Percentiles rank a stretch among this genome's conserved stretches.
Conservation (phyloP, 2,888 invertebrate genomes). For the Morinoia aosen region DNA sequence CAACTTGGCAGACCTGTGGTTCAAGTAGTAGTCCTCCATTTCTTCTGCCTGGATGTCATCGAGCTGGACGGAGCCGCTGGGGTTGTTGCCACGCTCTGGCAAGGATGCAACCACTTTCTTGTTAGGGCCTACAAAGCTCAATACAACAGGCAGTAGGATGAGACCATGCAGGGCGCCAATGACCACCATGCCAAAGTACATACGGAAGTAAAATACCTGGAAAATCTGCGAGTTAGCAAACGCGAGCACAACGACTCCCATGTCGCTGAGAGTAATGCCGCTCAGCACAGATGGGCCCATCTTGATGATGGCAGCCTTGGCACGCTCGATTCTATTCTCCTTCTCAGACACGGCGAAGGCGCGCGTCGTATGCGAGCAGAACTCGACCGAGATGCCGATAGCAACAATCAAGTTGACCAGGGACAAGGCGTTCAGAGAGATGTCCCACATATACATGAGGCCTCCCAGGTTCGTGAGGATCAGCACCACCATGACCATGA, state of each 20-base stretch:
- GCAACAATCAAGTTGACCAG: slow-evolving; percentile 96
- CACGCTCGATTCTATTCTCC: slow-evolving; percentile 81
- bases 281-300: slow-evolving; percentile 98
- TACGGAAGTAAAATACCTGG: slow-evolving; percentile 87
- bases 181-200: slow-evolving; percentile 97
- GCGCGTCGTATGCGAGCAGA: slow-evolving; percentile 96
- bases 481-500: slow-evolving; percentile 82
- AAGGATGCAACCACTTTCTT: slow-evolving; percentile 62
- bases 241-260: slow-evolving; percentile 94
- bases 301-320: slow-evolving; percentile 85
- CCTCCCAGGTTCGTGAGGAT: slow-evolving; percentile 88
- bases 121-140: slow-evolving; percentile 87
- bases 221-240: slow-evolving; percentile 99
- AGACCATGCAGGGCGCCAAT: slow-evolving; percentile 98
- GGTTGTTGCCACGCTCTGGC: slow-evolving; percentile 65
- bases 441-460: slow-evolving; percentile 91
- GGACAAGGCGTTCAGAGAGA: slow-evolving; percentile 93
- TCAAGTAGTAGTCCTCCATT: slow-evolving; percentile 57
- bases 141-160: slow-evolving; percentile 95
- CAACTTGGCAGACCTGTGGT: not conserved
- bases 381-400: slow-evolving; percentile 98
- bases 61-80: slow-evolving; percentile 66
- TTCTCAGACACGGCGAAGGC: slow-evolving; percentile 88
- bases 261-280: slow-evolving; percentile 97
- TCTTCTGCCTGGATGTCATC: slow-evolving; percentile 66